phyloP scores from a whole-genome alignment of 1,140 invertebrate species.

The Neotoxoptera formosana region DNA sequence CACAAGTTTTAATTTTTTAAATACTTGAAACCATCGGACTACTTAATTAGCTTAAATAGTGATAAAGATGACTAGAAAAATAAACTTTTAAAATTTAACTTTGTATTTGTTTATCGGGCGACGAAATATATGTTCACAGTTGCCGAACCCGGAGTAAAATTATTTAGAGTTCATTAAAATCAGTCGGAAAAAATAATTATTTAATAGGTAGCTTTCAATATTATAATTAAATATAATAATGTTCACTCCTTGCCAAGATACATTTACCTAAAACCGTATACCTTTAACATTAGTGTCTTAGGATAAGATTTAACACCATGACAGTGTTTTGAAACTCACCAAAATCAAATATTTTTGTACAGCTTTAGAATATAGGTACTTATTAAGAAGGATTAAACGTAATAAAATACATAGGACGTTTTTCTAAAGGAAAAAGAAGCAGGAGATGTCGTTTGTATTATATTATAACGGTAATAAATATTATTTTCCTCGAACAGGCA shows the following conservation, averaged over 20 bases:
- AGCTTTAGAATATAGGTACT: not conserved
- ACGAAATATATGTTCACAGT: not conserved
- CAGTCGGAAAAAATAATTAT: not conserved
- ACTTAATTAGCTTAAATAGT: not conserved
- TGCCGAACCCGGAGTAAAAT: not conserved
- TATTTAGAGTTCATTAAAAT: too few species aligned
- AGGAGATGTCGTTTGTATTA: too few species aligned
- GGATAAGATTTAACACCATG: not conserved
- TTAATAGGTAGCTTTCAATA: not conserved
- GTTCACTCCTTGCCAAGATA: not conserved
- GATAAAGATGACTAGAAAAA: not conserved
- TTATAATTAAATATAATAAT: not conserved
- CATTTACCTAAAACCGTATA: not conserved
- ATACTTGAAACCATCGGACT: not conserved
- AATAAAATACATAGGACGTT: not conserved
- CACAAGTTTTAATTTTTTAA: not conserved
- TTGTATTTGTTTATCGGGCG: not conserved
- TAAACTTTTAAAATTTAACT: not conserved
- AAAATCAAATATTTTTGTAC: not conserved
- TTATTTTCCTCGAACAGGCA: too few species aligned
- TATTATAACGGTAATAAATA: too few species aligned
- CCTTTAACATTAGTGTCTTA: not conserved
- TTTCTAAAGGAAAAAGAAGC: not conserved
- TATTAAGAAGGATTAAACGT: not conserved
- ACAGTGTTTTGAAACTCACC: not conserved